Conservation (phyloP, 2,113 vertebrate genomes). For the Silurus asotus region DNA sequence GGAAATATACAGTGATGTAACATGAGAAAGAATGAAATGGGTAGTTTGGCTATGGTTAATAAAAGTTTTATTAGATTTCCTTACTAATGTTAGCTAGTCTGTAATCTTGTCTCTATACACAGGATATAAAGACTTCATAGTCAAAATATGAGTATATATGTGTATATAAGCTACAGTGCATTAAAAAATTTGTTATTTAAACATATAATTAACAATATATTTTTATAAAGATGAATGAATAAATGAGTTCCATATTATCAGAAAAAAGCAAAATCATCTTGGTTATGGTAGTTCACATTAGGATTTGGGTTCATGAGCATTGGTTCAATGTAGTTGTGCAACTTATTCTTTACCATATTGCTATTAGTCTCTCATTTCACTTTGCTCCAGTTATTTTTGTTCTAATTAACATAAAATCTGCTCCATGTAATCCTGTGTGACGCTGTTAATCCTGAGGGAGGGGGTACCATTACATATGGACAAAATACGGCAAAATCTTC, state of each 20-base stretch:
- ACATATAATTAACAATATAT: background rate
- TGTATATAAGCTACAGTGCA: background rate
- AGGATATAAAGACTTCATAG: background rate
- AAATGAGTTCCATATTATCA: background rate
- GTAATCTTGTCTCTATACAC: background rate
- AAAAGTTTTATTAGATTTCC: background rate
- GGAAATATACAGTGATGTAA: constrained; percentile 55
- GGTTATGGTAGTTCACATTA: background rate
- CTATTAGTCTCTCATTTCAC: constrained; percentile 21
- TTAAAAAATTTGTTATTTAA: background rate
- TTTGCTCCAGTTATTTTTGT: constrained; percentile 52
- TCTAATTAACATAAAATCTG: constrained; percentile 77
- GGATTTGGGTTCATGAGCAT: background rate
- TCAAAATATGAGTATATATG: background rate
- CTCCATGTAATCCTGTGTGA: constrained; percentile 84
- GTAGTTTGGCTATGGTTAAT: background rate
- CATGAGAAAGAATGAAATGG: background rate
- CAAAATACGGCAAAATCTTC: constrained; percentile 48
- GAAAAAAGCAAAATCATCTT: background rate
- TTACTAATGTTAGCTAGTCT: background rate
- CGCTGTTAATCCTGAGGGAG: constrained; percentile 78
- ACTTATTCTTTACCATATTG: background rate
- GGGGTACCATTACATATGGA: constrained; percentile 76
- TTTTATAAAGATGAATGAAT: background rate
- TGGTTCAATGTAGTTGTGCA: background rate